Base-by-base conservation (phyloP, 2,113 vertebrate genomes). In the Crotalus horridus region DNA sequence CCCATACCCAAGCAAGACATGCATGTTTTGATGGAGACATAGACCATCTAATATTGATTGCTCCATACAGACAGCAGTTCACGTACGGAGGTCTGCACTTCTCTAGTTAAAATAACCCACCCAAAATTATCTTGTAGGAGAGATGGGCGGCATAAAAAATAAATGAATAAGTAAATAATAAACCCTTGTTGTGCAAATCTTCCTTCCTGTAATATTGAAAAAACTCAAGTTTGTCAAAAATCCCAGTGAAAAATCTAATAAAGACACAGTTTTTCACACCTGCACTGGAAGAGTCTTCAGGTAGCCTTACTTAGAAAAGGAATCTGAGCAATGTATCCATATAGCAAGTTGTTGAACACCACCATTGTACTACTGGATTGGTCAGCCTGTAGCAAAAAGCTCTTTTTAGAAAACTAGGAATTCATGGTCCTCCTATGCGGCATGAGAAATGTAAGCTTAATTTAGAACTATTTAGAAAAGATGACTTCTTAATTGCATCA, bases 381-480 rank as follows among this genome's bases (percentile, higher is more conserved):
- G 97, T 96, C 94, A 95, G 46, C 96, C 97, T 96, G 97, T 96
- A 97, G 96, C 93, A 93, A 94, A 97, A 97, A 97, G 97, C 97
- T 97, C 96, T 97, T 97, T 97, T 97, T 97, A 98, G 96, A 98
- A 96, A 97, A 97, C 95, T 24, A 20, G 95, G 94, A 94, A 97
- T 98, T 98, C 97, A 97, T 98, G 97, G 96, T 97, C 96, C 97
- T 98, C 96, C 97, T 98, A 97, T 94, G 96, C 91, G 90, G 96
- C 96, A 95, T 89, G 93, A 96, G 95, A 96, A 94, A 97, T 98
- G 97, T 97, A 96, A 92, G 93, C 96, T 97, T 97, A 97, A 98
- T 97, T 97, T 97, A 98, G 97, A 91, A 93, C 96, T 95, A 97
- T 98, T 98, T 97, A 98, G 96, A 97, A 97, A 97, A 97, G 98